Evolutionary conservation across 2,888 invertebrate species (phyloP).

Genomic region (Liopterus haemorrhoidalis): DNA sequence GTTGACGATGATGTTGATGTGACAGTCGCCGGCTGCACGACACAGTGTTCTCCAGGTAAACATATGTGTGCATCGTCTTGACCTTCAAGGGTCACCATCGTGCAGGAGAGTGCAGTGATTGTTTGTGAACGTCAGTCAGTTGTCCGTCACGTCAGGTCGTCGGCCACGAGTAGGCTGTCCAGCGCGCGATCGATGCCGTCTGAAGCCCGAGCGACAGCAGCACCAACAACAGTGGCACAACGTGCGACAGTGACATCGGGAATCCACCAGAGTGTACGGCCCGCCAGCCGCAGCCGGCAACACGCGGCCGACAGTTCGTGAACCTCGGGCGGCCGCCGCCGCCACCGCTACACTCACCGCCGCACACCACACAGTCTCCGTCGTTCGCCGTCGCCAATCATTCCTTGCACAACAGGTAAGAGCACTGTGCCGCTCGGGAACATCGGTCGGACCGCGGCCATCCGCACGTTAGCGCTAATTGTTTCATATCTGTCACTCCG

Average conservation of each 20-base stretch:
- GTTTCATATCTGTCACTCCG: constrained; percentile 1
- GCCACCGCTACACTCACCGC: constrained; percentile 21
- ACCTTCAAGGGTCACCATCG: too few relatives aligned
- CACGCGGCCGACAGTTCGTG: constrained; percentile 32
- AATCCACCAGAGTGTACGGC: background rate
- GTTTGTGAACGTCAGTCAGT: background rate
- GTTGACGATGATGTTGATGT: constrained; percentile 1
- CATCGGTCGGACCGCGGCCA: too few relatives aligned
- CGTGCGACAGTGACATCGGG: background rate
- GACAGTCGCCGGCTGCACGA: constrained; percentile 15
- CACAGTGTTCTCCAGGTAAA: constrained; percentile 20
- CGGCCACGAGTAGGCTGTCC: constrained; percentile 31
- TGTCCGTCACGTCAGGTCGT: constrained; percentile 15
- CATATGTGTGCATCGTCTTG: constrained; percentile 31
- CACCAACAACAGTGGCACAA: constrained; percentile 32
- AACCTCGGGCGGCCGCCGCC: constrained; percentile 27
- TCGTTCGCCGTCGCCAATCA: constrained; percentile 11
- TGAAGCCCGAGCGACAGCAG: constrained; percentile 37
- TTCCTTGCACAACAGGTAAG: constrained; percentile 42
- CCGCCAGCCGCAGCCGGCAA: constrained; percentile 7
- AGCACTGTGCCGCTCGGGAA: constrained; percentile 6
- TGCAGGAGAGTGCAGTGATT: background rate
- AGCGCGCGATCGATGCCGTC: constrained; percentile 41
- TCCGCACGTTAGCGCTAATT: too few relatives aligned
- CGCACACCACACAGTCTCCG: constrained; percentile 24